Percentiles rank a stretch among this genome's conserved stretches.
phyloP scores from a whole-genome alignment of 1,140 invertebrate genomes.

The Nomia melanderi region DNA sequence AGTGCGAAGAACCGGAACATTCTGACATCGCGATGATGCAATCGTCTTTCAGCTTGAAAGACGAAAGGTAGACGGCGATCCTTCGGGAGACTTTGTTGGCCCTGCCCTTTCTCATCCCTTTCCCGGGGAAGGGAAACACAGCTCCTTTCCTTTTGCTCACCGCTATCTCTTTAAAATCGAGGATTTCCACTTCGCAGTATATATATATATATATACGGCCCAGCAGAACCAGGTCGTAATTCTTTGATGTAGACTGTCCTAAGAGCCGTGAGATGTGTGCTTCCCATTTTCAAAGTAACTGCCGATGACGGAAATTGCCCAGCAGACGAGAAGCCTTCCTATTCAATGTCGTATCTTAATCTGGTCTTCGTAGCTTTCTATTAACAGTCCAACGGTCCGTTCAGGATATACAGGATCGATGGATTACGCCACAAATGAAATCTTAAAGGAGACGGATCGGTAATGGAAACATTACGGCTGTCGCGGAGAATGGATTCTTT shows the following conservation, averaged over 20 bases:
- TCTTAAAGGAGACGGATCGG: background rate
- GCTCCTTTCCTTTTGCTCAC: background rate
- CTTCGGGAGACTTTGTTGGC: conserved; percentile 19
- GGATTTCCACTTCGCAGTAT: conserved; percentile 30
- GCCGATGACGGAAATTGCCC: conserved; percentile 4
- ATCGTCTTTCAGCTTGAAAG: too few relatives aligned
- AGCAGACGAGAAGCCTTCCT: background rate
- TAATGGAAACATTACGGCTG: background rate
- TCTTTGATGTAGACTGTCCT: conserved; percentile 29
- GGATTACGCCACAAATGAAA: background rate
- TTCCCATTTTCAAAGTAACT: conserved; percentile 20
- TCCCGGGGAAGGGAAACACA: background rate
- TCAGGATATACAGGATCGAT: background rate
- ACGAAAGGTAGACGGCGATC: background rate
- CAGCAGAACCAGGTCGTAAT: conserved; percentile 31
- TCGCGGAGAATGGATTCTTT: background rate
- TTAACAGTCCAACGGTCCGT: background rate
- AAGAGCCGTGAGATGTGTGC: conserved; percentile 10
- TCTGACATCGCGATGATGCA: background rate
- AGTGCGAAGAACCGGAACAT: background rate
- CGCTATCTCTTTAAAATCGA: conserved; percentile 33
- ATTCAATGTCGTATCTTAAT: conserved; percentile 15
- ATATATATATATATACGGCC: background rate
- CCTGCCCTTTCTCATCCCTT: conserved; percentile 1
- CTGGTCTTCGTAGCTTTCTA: background rate